Evolutionary conservation across 2,797 vertebrate genomes (phyloP).

Genomic region (Gallinago solitaria): DNA sequence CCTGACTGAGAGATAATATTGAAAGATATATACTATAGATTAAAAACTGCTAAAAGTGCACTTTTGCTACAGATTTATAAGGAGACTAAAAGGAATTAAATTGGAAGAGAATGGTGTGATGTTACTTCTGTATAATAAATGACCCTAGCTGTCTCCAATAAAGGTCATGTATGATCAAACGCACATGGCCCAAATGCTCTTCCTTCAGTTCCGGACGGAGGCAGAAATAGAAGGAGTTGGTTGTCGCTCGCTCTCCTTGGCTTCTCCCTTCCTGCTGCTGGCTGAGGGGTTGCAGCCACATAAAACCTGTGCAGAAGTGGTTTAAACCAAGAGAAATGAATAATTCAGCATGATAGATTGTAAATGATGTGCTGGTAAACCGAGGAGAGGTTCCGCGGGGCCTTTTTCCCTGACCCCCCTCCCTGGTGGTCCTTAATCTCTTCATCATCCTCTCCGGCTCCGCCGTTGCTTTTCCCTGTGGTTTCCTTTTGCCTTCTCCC

Average conservation of each 20-base stretch:
- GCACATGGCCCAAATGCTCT: background rate
- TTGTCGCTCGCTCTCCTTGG: background rate
- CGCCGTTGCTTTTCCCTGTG: background rate
- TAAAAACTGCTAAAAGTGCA: conserved; percentile 71
- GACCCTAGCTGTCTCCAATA: conserved; percentile 68
- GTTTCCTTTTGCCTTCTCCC: background rate
- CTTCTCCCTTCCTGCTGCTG: background rate
- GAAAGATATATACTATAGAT: conserved; percentile 72
- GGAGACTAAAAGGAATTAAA: conserved; percentile 57
- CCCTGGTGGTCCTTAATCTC: background rate
- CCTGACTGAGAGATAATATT: conserved; percentile 70
- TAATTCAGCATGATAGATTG: fast-evolving
- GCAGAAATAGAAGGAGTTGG: background rate
- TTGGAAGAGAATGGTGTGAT: conserved; percentile 51
- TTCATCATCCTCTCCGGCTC: background rate
- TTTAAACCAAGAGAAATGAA: background rate
- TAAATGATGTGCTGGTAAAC: background rate
- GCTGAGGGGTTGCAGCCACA: background rate
- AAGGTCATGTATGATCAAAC: conserved; percentile 61
- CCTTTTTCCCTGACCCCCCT: background rate
- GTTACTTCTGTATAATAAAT: conserved; percentile 67
- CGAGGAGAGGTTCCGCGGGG: background rate
- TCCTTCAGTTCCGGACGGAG: background rate
- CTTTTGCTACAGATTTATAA: conserved; percentile 77
- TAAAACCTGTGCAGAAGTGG: background rate